A percentile compares a stretch with the other conserved stretches of the same genome.
phyloP scores from a whole-genome alignment of 2,888 invertebrate genomes.

The Ypsolopha scabrella region DNA sequence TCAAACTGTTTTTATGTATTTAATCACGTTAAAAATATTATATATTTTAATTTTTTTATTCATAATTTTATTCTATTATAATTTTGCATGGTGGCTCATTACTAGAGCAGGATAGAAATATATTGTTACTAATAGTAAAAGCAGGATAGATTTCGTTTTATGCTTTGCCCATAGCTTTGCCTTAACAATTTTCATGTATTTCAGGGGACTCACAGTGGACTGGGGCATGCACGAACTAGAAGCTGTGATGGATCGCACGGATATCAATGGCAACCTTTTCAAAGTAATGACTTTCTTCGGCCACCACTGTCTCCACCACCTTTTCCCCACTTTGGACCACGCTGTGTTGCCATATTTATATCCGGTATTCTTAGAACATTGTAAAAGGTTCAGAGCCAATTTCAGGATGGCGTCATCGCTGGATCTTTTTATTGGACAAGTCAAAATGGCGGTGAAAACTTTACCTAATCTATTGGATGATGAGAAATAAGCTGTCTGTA shows the following conservation, averaged over 20 bases:
- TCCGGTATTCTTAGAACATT: conserved; percentile 71
- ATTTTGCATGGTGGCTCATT: no score
- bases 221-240: conserved; percentile 85
- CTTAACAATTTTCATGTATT: conserved; percentile 14
- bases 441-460: conserved; percentile 34
- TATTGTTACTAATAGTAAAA: no score
- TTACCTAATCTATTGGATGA: conserved; percentile 21
- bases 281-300: conserved; percentile 80
- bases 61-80: no score
- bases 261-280: conserved; percentile 74
- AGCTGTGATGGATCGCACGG: conserved; percentile 78
- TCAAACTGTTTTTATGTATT: no score
- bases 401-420: conserved; percentile 43
- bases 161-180: no score
- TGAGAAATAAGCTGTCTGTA: background rate
- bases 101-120: no score
- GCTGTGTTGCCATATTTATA: conserved; percentile 74
- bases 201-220: conserved; percentile 64
- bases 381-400: conserved; percentile 71
- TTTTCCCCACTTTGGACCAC: conserved; percentile 85
- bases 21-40: no score
- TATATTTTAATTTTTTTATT: no score
- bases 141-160: no score
- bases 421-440: conserved; percentile 44
- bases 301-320: conserved; percentile 82